Percentiles rank a stretch among this genome's conserved stretches.
These are phyloP conservation scores for Hepsetus odoe DNA, from an alignment of 2,113 vertebrate species.

Conservation along the genomic window DNA sequence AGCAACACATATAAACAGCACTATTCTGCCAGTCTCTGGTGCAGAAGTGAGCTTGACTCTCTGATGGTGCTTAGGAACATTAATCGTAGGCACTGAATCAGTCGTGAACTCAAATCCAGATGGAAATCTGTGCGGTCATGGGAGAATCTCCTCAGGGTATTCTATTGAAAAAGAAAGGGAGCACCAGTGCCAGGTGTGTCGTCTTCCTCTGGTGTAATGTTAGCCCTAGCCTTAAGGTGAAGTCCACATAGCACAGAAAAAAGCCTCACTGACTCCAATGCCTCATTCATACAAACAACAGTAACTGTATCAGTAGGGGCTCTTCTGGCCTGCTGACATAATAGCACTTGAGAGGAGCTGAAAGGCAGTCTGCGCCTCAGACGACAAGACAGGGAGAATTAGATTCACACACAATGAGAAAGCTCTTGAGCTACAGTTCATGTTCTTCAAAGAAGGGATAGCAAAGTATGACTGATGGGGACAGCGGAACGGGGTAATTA, in stretches of 20 bases:
- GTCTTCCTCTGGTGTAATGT: constrained; percentile 16
- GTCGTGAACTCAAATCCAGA: constrained; percentile 21
- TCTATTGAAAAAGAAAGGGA: constrained; percentile 33
- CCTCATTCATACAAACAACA: constrained; percentile 22
- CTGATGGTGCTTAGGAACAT: constrained; percentile 4
- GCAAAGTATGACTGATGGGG: constrained; percentile 64
- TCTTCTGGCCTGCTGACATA: constrained; percentile 30
- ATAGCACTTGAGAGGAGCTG: constrained; percentile 13
- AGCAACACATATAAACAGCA: no score
- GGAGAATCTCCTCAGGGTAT: constrained; percentile 22
- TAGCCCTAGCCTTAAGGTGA: constrained; percentile 7
- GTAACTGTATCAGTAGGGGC: constrained; percentile 33
- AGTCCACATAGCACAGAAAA: neutral
- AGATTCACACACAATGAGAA: constrained; percentile 31
- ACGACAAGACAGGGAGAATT: neutral
- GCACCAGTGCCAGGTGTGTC: constrained; percentile 18
- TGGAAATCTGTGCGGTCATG: constrained; percentile 33
- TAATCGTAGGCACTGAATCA: neutral
- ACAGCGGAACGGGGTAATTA: constrained; percentile 75
- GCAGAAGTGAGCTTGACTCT: neutral
- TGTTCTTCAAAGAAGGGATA: constrained; percentile 60
- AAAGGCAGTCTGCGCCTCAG: constrained; percentile 3
- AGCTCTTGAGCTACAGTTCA: constrained; percentile 2
- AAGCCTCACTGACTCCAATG: neutral
- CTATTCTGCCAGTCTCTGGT: no score